These are phyloP conservation scores for Andrena chrysosceles DNA, from an alignment of 2,888 invertebrate species.

Conservation along the genomic window DNA sequence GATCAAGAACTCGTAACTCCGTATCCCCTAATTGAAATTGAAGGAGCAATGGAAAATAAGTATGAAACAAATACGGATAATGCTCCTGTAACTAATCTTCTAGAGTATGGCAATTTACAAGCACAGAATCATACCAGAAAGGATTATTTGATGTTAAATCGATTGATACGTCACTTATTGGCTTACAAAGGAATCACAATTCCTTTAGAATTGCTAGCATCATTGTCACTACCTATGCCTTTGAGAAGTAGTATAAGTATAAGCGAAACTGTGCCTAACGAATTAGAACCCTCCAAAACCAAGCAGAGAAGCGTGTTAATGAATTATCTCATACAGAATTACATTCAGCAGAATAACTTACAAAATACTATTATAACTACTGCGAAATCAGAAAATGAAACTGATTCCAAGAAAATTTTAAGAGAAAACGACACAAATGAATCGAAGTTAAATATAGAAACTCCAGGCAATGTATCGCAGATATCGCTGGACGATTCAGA, in stretches of 20 bases:
- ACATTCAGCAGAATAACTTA: constrained; percentile 64
- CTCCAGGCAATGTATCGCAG: constrained; percentile 18
- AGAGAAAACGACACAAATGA: constrained; percentile 18
- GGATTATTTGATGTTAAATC: constrained; percentile 51
- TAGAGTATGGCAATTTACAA: constrained; percentile 28
- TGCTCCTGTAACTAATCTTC: constrained; percentile 18
- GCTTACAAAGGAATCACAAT: constrained; percentile 54
- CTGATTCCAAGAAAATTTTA: constrained; percentile 9
- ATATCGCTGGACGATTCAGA: constrained; percentile 48
- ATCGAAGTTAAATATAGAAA: constrained; percentile 10
- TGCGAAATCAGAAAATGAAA: constrained; percentile 24
- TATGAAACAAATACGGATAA: constrained; percentile 12
- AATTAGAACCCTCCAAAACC: neutral
- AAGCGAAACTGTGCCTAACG: constrained; percentile 1
- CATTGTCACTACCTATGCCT: constrained; percentile 14
- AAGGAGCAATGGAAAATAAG: constrained; percentile 9
- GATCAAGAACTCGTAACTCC: constrained; percentile 62
- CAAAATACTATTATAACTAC: constrained; percentile 37
- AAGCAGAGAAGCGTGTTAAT: constrained; percentile 47
- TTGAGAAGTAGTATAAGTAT: neutral
- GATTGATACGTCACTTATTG: constrained; percentile 55
- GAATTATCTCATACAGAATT: constrained; percentile 70
- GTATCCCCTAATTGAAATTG: constrained; percentile 73
- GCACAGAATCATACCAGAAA: constrained; percentile 15
- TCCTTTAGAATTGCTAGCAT: constrained; percentile 45